Evolutionary conservation across 2,797 vertebrate species (phyloP), one percentile per base, ranked within the genome.

Genomic region (Crax fasciolata): DNA sequence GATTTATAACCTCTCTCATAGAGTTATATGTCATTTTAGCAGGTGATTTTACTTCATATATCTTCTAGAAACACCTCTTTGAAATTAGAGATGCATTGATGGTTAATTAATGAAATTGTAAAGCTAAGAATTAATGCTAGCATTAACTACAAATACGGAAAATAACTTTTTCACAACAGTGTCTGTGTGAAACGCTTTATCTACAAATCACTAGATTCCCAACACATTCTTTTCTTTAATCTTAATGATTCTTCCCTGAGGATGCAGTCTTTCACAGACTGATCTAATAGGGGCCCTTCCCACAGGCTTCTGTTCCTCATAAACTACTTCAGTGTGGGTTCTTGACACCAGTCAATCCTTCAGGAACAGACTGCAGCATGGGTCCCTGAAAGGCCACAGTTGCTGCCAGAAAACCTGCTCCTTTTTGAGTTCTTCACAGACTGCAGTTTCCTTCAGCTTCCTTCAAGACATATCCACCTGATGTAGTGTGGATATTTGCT

Each of bases 371-470:
- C 5, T 38, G 15, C 38, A 61, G 30, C 39, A 17, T 46, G 18
- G 3, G 27, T 38, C 4, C 23, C 27, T 9, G 15, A 41, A 2
- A 46, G 25, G 25, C 3, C 7, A 27, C 6, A 39, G 16, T 25
- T 61, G 8, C 11, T 83, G 7, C 16, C 41, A 44, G 27, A 16
- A 16, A 81, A 3, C n/a, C 21, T 38, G 2, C 11, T 12, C 72
- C 27, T 54, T 5, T 25, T 25, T 52, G 15, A 0, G 1, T 5
- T 73, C 4, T 27, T 44, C 35, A 25, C 1, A 4, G 10, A 13
- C 23, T 80, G 39, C 35, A 35, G 35, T 35, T 35, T 35, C 35
- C 35, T 35, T 35, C 27, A 57, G 14, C 23, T 65, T 77, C 55
- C n/a, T 51, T 57, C 66, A 70, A 62, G 21, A 11, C 10, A 3